These are phyloP conservation scores for Chrysolina americana DNA, from an alignment of 2,888 invertebrate genomes.

Conservation along the genomic window DNA sequence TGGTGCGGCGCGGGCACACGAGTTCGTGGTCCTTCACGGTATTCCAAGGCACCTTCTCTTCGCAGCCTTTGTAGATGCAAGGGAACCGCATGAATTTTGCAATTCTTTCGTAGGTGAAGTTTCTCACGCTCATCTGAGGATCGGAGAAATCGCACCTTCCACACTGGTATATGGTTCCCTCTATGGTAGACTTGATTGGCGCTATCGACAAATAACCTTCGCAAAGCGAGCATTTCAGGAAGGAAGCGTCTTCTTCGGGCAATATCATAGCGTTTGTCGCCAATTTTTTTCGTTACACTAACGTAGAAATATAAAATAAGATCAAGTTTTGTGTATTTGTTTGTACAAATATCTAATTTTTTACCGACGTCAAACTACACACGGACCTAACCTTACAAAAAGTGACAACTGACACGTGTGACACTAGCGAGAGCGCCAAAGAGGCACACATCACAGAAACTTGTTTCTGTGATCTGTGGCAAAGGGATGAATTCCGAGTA, in stretches of 20 bases:
- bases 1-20: neutral
- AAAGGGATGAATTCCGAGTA: too few relatives aligned
- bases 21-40: constrained; percentile 7
- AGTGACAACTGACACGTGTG: too few relatives aligned
- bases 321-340: too few relatives aligned
- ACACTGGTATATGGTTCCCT: constrained; percentile 1
- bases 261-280: neutral
- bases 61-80: neutral
- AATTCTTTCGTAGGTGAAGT: constrained; percentile 5
- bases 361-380: too few relatives aligned
- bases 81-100: constrained; percentile 4
- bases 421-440: too few relatives aligned
- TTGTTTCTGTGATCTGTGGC: too few relatives aligned
- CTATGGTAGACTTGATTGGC: neutral
- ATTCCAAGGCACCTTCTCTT: neutral
- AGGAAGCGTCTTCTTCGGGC: neutral
- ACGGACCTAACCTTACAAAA: too few relatives aligned
- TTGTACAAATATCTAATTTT: too few relatives aligned
- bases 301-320: too few relatives aligned
- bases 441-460: too few relatives aligned
- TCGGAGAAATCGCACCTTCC: constrained; percentile 5
- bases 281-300: neutral
- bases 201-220: neutral
- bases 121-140: neutral
- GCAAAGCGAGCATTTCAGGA: neutral